A percentile compares a stretch with the other conserved stretches of the same genome.
phyloP scores from a whole-genome alignment of 1,140 invertebrate genomes.

The Drosophila setifemur region DNA sequence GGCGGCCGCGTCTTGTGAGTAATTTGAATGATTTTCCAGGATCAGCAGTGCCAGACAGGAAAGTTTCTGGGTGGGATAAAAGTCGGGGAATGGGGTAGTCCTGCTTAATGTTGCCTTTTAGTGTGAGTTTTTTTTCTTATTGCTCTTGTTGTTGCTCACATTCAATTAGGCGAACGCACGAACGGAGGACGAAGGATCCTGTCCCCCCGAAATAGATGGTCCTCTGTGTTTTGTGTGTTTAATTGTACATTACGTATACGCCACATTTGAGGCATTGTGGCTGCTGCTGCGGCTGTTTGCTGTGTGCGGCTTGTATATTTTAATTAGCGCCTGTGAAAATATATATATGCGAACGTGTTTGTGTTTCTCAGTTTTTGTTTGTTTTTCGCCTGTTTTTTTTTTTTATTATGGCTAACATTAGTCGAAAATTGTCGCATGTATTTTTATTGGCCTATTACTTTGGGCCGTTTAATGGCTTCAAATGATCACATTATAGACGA shows the following conservation, averaged over 20 bases:
- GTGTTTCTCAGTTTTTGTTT: conserved; percentile 28
- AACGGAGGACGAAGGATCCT: conserved; percentile 34
- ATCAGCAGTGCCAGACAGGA: conserved; percentile 4
- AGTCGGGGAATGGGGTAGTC: not conserved
- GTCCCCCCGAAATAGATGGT: not conserved
- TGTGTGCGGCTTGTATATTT: conserved; percentile 58
- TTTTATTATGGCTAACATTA: conserved; percentile 47
- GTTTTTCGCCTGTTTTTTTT: conserved; percentile 9
- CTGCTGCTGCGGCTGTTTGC: not conserved
- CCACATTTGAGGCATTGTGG: conserved; percentile 70
- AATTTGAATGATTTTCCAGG: conserved; percentile 48
- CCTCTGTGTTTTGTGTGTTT: conserved; percentile 27
- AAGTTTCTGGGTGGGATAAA: not conserved
- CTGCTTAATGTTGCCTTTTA: conserved; percentile 49
- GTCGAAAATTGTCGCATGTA: conserved; percentile 48
- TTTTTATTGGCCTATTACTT: conserved; percentile 37
- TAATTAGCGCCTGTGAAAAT: conserved; percentile 60
- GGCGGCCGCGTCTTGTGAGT: conserved; percentile 31
- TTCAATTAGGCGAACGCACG: conserved; percentile 70
- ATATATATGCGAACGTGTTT: conserved; percentile 1
- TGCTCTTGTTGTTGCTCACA: conserved; percentile 63
- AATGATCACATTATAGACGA: conserved; percentile 54
- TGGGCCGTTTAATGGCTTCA: conserved; percentile 43
- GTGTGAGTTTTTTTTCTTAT: conserved; percentile 18
- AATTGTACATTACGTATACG: conserved; percentile 77